Percentiles rank a stretch among this genome's conserved stretches.
These are phyloP conservation scores for Python bivittatus DNA, from an alignment of 2,113 vertebrate species.

Conservation along the genomic window DNA sequence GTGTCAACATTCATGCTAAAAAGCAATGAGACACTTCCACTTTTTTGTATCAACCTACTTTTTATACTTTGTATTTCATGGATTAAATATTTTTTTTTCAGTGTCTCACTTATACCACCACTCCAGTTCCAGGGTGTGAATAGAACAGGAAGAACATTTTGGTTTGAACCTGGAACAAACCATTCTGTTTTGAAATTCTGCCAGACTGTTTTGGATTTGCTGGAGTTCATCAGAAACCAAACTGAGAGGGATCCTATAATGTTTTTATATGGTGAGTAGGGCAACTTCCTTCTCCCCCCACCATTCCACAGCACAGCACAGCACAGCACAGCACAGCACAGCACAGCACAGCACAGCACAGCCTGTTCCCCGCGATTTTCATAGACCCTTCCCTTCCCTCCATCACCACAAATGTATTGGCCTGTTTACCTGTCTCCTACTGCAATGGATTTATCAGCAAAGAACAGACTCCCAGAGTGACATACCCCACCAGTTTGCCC, in stretches of 20 bases:
- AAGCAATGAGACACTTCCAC: not conserved
- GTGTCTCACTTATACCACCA: not conserved
- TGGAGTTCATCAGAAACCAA: not conserved
- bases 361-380: not conserved
- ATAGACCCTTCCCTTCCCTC: not conserved
- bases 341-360: not conserved
- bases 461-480: not conserved
- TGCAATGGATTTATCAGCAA: not conserved
- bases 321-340: too few species aligned
- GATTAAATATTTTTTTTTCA: not conserved
- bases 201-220: not conserved
- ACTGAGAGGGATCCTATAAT: not conserved
- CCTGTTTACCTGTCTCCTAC: not conserved
- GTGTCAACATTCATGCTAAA: not conserved
- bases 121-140: not conserved
- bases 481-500: not conserved
- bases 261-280: not conserved
- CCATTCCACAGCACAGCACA: not conserved
- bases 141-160: not conserved
- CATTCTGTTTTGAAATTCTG: not conserved
- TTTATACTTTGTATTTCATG: not conserved
- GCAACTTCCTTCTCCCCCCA: not conserved
- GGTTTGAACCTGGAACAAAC: not conserved
- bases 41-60: not conserved
- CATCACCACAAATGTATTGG: not conserved